Evolutionary conservation across 2,113 vertebrate genomes (phyloP).

Genomic region (Nycticebus coucang): DNA sequence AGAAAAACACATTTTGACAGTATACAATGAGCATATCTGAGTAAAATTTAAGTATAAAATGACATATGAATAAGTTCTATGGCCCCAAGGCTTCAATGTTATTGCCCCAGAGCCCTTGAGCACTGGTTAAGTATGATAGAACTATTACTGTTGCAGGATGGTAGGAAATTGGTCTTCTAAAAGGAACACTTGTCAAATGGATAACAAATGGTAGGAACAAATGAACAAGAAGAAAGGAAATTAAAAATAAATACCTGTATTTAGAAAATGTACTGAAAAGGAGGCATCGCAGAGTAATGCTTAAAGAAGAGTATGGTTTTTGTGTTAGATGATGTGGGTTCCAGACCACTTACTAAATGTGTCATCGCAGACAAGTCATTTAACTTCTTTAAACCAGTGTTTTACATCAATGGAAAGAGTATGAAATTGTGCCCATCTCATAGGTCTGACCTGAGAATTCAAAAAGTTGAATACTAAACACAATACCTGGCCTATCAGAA

Average conservation of each 20-base stretch:
- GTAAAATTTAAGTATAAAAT: slow-evolving; percentile 35
- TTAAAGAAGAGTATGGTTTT: background rate
- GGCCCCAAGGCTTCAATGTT: background rate
- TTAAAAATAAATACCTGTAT: background rate
- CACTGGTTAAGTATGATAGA: background rate
- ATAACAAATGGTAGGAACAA: slow-evolving; percentile 18
- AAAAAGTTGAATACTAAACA: background rate
- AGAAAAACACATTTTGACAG: background rate
- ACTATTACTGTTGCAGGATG: background rate
- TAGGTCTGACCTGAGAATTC: background rate
- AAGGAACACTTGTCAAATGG: background rate
- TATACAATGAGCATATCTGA: background rate
- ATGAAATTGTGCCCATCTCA: background rate
- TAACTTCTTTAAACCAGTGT: background rate
- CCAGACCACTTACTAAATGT: background rate
- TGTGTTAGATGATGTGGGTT: background rate
- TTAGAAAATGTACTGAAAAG: background rate
- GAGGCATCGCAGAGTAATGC: background rate
- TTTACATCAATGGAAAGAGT: background rate
- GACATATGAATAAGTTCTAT: background rate
- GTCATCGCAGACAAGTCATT: background rate
- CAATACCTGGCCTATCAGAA: background rate
- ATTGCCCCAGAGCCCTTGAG: background rate
- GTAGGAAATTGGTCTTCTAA: background rate
- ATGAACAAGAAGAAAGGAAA: background rate